Percentiles rank a stretch among this genome's conserved stretches.
These are phyloP conservation scores for Tetheella fluctuosa DNA, from an alignment of 2,888 invertebrate genomes.

Conservation along the genomic window DNA sequence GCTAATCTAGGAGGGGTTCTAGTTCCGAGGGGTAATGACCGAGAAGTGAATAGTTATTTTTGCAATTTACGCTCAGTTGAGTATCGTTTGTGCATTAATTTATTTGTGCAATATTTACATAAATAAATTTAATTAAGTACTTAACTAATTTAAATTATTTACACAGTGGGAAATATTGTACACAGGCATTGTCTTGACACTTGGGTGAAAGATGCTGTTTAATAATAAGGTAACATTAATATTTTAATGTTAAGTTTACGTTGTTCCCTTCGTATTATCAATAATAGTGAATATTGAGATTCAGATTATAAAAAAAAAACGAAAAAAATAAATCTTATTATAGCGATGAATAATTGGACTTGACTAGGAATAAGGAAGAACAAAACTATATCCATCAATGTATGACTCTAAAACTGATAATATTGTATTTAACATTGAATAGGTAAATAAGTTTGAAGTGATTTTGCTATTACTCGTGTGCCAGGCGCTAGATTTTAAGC, in stretches of 20 bases:
- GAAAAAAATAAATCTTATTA: too few species aligned
- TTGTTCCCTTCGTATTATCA: too few species aligned
- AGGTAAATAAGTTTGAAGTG: background rate
- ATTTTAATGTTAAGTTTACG: too few species aligned
- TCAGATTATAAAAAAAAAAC: too few species aligned
- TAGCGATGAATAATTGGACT: too few species aligned
- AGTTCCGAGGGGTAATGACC: constrained; percentile 67
- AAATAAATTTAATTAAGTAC: background rate
- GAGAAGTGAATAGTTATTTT: constrained; percentile 45
- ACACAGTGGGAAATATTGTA: too few species aligned
- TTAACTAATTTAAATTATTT: too few species aligned
- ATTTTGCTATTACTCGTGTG: background rate
- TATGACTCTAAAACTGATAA: background rate
- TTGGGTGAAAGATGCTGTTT: too few species aligned
- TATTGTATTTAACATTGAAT: background rate
- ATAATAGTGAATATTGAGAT: too few species aligned
- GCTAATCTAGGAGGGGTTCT: constrained; percentile 70
- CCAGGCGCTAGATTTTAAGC: background rate
- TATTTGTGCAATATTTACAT: constrained; percentile 12
- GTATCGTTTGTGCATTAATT: constrained; percentile 23
- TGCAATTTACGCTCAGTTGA: constrained; percentile 43
- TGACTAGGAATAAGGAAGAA: too few species aligned
- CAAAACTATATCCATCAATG: background rate
- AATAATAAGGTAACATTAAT: too few species aligned
- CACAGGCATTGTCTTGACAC: too few species aligned